Conservation (phyloP, 2,113 vertebrate species). For the Fulmarus glacialis region DNA sequence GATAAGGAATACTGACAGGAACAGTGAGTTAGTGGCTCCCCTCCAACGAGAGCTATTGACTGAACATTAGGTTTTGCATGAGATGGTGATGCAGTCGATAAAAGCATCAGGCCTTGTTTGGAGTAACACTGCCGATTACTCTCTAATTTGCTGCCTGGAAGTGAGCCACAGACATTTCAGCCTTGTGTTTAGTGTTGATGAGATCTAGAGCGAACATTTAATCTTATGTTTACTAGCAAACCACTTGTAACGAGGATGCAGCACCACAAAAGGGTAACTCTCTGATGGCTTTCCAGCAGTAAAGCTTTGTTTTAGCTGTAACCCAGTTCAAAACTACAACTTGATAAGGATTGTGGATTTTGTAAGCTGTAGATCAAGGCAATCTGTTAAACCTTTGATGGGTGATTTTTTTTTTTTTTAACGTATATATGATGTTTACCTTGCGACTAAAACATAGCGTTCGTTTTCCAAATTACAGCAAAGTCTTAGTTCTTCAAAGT, state of each 20-base stretch:
- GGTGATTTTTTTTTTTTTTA: not conserved
- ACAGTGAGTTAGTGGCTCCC: constrained; percentile 72
- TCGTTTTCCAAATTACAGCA: not conserved
- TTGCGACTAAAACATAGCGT: not conserved
- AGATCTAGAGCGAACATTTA: constrained; percentile 60
- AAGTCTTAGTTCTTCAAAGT: not conserved
- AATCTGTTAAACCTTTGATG: not conserved
- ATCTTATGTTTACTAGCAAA: constrained; percentile 70
- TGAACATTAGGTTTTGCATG: constrained; percentile 71
- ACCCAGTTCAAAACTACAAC: constrained; percentile 10
- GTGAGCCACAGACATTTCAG: constrained; percentile 70
- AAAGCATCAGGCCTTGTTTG: constrained; percentile 76
- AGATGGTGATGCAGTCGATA: constrained; percentile 76
- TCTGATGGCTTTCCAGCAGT: constrained; percentile 36
- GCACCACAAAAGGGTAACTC: not conserved
- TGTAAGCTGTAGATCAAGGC: not conserved
- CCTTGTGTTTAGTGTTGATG: constrained; percentile 65
- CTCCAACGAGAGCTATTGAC: constrained; percentile 77
- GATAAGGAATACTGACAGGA: constrained; percentile 76
- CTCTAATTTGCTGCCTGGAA: constrained; percentile 79
- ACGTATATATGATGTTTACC: not conserved
- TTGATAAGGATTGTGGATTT: not conserved
- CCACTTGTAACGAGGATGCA: constrained; percentile 19
- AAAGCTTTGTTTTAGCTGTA: constrained; percentile 36
- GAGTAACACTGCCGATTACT: constrained; percentile 60